Evolutionary conservation across 2,113 vertebrate genomes (phyloP).

Genomic region (Saccopteryx leptura): DNA sequence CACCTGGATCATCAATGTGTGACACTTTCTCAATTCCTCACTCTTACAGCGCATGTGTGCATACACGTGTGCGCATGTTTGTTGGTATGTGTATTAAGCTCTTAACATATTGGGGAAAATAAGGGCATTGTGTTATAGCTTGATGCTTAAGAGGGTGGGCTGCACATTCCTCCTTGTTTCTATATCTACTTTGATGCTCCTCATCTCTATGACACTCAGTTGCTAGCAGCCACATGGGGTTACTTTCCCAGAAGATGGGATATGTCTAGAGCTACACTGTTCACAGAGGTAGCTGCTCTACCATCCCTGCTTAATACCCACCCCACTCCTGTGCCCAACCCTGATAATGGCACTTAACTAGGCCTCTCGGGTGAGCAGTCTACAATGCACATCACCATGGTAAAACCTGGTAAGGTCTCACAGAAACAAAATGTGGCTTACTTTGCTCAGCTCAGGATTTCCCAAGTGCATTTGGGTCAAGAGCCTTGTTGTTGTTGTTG

Average conservation of each 20-base stretch:
- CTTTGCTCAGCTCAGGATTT: slow-evolving; percentile 8
- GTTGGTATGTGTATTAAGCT: background rate
- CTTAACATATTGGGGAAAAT: background rate
- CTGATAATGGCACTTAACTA: background rate
- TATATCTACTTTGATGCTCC: background rate
- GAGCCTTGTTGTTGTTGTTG: background rate
- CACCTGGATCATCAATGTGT: background rate
- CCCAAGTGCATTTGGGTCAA: background rate
- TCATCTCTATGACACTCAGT: background rate
- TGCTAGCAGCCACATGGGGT: background rate
- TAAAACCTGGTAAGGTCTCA: background rate
- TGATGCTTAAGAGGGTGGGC: background rate
- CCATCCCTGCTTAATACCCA: background rate
- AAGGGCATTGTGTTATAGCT: background rate
- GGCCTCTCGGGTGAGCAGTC: background rate
- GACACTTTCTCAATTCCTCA: background rate
- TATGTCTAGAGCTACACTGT: background rate
- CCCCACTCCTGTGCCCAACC: background rate
- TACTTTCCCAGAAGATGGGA: background rate
- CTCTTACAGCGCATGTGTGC: background rate
- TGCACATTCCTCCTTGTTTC: background rate
- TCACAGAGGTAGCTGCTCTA: background rate
- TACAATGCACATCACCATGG: background rate
- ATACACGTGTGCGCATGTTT: background rate
- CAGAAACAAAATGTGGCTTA: background rate